Conservation (phyloP, 2,113 vertebrate genomes). For the Petrocephalus microphthalmus region DNA sequence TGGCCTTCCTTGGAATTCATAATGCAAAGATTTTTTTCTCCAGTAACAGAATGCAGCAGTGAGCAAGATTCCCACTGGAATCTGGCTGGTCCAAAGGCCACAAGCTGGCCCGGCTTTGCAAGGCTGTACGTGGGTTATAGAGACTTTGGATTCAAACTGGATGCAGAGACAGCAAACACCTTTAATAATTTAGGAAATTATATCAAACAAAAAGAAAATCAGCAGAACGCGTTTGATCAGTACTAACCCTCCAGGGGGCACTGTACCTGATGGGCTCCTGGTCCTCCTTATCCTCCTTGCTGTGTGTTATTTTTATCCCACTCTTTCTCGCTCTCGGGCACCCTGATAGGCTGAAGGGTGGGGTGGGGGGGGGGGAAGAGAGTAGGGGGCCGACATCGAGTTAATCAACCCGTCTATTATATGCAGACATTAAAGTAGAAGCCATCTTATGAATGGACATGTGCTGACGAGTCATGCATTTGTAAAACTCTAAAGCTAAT, state of each 20-base stretch:
- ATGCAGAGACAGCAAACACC: constrained; percentile 1
- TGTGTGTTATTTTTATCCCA: constrained; percentile 96
- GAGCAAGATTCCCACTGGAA: background rate
- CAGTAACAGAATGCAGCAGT: background rate
- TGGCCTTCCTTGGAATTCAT: background rate
- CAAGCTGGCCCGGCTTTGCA: background rate
- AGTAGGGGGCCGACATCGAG: constrained; percentile 22
- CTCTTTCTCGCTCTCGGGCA: constrained; percentile 96
- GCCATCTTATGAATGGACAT: background rate
- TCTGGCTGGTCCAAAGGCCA: constrained; percentile 3
- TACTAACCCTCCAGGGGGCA: background rate
- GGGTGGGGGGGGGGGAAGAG: background rate
- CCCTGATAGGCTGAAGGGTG: constrained; percentile 85
- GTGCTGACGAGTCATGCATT: background rate
- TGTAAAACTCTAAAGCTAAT: constrained; percentile 1
- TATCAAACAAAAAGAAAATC: background rate
- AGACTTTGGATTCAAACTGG: background rate
- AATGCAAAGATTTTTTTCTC: background rate
- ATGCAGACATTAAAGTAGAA: background rate
- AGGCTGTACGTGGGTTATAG: background rate
- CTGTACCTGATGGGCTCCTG: constrained; percentile 95
- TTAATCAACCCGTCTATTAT: constrained; percentile 7
- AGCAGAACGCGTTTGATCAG: background rate
- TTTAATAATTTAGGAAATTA: constrained; percentile 12
- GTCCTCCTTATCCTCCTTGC: constrained; percentile 98